Evolutionary conservation across 2,797 vertebrate genomes (phyloP), one percentile per base, ranked within the genome.

Genomic region (Protonibea diacanthus): DNA sequence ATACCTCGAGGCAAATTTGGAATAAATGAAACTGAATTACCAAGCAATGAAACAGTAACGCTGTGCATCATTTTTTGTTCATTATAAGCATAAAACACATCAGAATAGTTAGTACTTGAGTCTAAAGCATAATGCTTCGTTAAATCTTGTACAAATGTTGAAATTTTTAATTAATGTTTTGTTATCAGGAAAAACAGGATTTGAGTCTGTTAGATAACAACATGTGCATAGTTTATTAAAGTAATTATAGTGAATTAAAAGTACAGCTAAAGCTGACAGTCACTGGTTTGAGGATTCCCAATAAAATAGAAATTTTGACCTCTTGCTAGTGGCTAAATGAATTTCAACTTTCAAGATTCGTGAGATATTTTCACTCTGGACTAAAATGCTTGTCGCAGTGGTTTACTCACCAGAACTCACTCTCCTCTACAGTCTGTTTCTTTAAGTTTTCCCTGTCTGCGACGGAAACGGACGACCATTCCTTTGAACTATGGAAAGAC

Each of bases 381-480:
- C 7, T 51, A 6, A 25, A 33, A 5, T 47, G 5, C 11, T 13
- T 4, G 20, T 49, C 15, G 5, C 14, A 9, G 14, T 3, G 56
- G 5, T 63, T 63, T 33, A 86, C 95, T 96, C 89, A 99, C 98
- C 98, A 99, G 91, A 99, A 99, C 88, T 99, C 98, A 25, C 98
- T 99, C 45, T 94, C 87, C 76, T 98, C 97, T 0, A 90, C 85
- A 0, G 97, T 95, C 78, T 96, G 95, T 81, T 98, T 96, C 75
- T 97, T 97, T 23, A 99, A 85, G 74, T 97, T 98, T 18, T 93
- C 91, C 77, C 94, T 96, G 85, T 99, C 97, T 1, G 87, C 93
- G 38, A 92, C 93, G 0, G 95, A 95, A 71, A 99, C 93, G 10
- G 94, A 94, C 18, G 91, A 93, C 98, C 98, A 99, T 73, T 98